A percentile compares a stretch with the other conserved stretches of the same genome.
Conservation (phyloP, 64 coral and sea anemone species). For the Platygyra sinensis region DNA sequence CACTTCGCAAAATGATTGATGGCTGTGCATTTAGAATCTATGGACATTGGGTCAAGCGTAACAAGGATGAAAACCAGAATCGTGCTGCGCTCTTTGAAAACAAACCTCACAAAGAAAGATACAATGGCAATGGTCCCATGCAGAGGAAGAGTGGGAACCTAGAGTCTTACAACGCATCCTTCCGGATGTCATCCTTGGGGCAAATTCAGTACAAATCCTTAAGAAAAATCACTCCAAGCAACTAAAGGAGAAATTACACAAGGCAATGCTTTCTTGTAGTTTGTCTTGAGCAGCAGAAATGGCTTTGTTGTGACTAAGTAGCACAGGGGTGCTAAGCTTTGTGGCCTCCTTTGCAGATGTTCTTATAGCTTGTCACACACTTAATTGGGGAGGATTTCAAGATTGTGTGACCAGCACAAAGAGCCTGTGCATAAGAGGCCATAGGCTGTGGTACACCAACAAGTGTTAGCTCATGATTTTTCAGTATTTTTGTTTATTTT, state of each 20-base stretch:
- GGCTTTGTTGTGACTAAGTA: neutral
- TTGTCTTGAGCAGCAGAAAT: neutral
- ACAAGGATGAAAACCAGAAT: conserved; percentile 91
- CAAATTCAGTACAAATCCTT: conserved; percentile 66
- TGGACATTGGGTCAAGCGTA: conserved; percentile 93
- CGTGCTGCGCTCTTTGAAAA: conserved; percentile 88
- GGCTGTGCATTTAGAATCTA: conserved; percentile 90
- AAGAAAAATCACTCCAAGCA: conserved; percentile 15
- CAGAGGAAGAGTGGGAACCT: conserved; percentile 24
- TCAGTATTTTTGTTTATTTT: too few relatives aligned
- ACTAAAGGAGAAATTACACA: neutral
- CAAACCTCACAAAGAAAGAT: conserved; percentile 85
- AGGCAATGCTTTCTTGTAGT: neutral
- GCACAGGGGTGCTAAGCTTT: neutral
- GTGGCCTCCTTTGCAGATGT: neutral
- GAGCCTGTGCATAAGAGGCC: too few relatives aligned
- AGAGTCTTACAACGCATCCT: conserved; percentile 73
- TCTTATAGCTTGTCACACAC: too few relatives aligned
- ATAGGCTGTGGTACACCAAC: too few relatives aligned
- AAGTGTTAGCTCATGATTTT: too few relatives aligned
- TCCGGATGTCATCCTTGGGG: conserved; percentile 77
- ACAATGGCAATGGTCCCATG: conserved; percentile 62
- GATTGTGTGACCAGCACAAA: too few relatives aligned
- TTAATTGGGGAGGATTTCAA: too few relatives aligned
- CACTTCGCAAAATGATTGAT: conserved; percentile 91